Evolutionary conservation across 2,113 vertebrate species (phyloP).

Genomic region (Arenaria interpres): DNA sequence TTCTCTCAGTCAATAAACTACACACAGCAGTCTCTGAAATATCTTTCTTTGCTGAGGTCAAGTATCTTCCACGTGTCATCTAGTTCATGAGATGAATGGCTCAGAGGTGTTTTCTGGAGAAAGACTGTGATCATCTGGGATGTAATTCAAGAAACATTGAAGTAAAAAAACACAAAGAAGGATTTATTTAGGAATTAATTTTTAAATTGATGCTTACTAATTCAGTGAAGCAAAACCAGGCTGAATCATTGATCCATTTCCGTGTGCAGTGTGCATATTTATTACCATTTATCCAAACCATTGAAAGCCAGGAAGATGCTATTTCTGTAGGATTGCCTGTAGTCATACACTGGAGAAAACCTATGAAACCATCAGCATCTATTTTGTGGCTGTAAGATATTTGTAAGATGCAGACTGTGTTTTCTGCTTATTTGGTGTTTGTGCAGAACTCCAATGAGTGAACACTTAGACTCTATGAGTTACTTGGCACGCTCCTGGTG

Average conservation of each 20-base stretch:
- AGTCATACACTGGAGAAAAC: neutral
- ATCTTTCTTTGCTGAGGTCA: neutral
- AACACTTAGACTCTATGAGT: neutral
- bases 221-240: neutral
- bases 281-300: neutral
- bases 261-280: neutral
- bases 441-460: neutral
- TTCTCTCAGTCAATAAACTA: neutral
- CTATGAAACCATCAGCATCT: neutral
- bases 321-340: neutral
- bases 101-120: neutral
- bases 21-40: neutral
- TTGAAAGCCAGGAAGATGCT: neutral
- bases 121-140: neutral
- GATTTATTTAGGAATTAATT: neutral
- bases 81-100: neutral
- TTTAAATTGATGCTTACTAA: constrained; percentile 4
- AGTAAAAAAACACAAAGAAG: neutral
- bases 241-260: neutral
- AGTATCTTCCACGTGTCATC: neutral
- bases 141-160: neutral
- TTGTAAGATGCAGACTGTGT: neutral
- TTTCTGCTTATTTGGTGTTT: neutral
- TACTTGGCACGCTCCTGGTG: neutral
- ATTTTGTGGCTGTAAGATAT: neutral